Conservation (phyloP, 2,797 vertebrate genomes). For the Euthynnus affinis region DNA sequence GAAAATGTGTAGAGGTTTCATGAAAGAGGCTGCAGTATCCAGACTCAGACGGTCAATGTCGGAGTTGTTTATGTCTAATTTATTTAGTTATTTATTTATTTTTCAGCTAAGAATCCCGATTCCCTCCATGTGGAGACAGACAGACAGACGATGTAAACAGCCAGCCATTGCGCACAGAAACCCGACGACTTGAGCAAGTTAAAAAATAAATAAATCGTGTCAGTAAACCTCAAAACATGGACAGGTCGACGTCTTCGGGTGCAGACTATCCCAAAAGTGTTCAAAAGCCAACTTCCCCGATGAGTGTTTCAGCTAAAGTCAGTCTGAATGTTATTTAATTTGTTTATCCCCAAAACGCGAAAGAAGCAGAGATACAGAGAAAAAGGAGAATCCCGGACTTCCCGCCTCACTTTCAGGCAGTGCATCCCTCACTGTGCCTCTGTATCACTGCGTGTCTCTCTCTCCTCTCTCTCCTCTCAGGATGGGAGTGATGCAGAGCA, state of each 20-base stretch:
- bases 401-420: constrained; percentile 57
- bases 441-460: constrained; percentile 50
- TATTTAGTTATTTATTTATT: not conserved
- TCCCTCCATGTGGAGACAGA: constrained; percentile 40
- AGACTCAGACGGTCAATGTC: constrained; percentile 40
- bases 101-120: constrained; percentile 54
- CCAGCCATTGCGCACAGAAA: constrained; percentile 67
- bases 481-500: constrained; percentile 42
- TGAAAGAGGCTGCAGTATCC: constrained; percentile 50
- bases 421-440: constrained; percentile 56
- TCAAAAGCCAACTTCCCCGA: constrained; percentile 44
- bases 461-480: constrained; percentile 33
- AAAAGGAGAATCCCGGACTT: constrained; percentile 56
- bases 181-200: constrained; percentile 45
- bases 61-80: constrained; percentile 38
- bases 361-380: constrained; percentile 1
- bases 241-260: constrained; percentile 9
- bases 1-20: constrained; percentile 47
- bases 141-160: constrained; percentile 25
- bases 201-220: constrained; percentile 1
- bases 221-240: constrained; percentile 13
- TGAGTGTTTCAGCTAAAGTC: constrained; percentile 28
- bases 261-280: constrained; percentile 50
- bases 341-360: constrained; percentile 35
- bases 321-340: not conserved